Evolutionary conservation across 2,797 vertebrate species (phyloP).

Genomic region (Pangasius macronema): DNA sequence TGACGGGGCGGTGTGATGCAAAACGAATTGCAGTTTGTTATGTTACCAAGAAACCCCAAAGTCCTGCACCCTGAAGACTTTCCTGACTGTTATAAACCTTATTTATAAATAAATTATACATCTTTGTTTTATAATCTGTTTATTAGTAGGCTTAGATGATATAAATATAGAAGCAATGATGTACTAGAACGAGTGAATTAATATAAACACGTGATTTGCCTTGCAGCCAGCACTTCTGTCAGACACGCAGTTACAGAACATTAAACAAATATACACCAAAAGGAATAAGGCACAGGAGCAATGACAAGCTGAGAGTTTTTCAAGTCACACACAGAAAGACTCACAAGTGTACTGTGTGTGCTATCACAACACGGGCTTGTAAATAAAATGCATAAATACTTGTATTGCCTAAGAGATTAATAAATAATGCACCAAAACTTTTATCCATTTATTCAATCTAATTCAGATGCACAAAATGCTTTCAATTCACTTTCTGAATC

Average conservation of each 20-base stretch:
- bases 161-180: neutral
- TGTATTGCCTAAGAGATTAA: neutral
- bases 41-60: neutral
- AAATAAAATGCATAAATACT: neutral
- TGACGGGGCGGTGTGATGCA: too few species aligned
- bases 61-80: too few species aligned
- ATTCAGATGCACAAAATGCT: neutral
- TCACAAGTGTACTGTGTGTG: neutral
- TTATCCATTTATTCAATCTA: neutral
- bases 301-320: constrained; percentile 2
- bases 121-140: neutral
- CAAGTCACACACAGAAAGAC: neutral
- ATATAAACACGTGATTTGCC: neutral
- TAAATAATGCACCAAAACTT: neutral
- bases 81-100: too few species aligned
- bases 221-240: neutral
- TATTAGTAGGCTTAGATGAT: neutral
- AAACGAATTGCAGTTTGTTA: neutral
- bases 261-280: neutral
- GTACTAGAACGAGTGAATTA: neutral
- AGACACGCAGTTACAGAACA: neutral
- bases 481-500: neutral
- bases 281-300: neutral
- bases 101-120: too few species aligned
- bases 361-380: too few species aligned